phyloP scores from a whole-genome alignment of 2,797 vertebrate genomes.

The Manis pentadactyla region DNA sequence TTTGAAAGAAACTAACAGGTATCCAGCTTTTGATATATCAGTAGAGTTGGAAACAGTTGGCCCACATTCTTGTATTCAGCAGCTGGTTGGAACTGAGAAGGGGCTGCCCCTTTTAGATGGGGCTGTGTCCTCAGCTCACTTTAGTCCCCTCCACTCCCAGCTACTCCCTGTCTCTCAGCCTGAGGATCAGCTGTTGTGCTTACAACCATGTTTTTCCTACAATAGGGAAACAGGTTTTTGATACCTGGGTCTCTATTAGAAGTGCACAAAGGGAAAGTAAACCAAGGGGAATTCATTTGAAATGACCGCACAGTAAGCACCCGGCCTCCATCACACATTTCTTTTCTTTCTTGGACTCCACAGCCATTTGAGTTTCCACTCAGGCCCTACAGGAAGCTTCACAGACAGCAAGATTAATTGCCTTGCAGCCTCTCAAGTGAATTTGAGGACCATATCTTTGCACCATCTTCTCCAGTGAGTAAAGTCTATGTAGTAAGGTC shows the following conservation, averaged over 20 bases:
- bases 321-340: not conserved
- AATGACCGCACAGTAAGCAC: not conserved
- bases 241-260: not conserved
- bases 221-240: not conserved
- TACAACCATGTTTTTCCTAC: not conserved
- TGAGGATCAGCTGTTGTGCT: not conserved
- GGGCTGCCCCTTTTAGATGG: not conserved
- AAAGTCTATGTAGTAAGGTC: not conserved
- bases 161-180: not conserved
- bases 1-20: not conserved
- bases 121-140: not conserved
- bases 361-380: not conserved
- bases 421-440: not conserved
- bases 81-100: not conserved
- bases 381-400: not conserved
- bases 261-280: not conserved
- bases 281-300: not conserved
- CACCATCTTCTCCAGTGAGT: not conserved
- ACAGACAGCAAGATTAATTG: not conserved
- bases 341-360: not conserved
- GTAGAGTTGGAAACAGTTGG: not conserved
- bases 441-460: not conserved
- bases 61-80: not conserved
- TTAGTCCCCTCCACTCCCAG: not conserved
- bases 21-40: not conserved